Conservation (phyloP, 2,797 vertebrate genomes). For the Ispidina lecontei region DNA sequence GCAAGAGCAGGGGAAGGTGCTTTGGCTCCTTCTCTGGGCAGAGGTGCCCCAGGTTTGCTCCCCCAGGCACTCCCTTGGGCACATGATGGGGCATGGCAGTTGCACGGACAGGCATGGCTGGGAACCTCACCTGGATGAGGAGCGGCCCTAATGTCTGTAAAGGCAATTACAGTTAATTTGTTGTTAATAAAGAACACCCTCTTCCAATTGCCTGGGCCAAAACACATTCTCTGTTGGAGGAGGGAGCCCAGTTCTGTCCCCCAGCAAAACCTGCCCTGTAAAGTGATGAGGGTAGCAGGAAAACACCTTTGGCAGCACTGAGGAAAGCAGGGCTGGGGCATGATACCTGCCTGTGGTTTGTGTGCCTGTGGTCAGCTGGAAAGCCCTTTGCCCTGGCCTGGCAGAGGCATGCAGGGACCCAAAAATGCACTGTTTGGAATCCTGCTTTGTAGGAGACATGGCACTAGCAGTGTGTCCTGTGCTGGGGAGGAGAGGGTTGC, state of each 20-base stretch:
- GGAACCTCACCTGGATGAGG: not conserved
- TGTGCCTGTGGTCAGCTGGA: not conserved
- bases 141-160: constrained; percentile 31
- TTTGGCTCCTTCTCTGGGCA: not conserved
- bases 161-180: constrained; percentile 36
- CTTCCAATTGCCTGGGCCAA: constrained; percentile 15
- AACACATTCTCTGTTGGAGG: not conserved
- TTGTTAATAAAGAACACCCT: constrained; percentile 52
- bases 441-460: not conserved
- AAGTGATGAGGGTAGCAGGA: not conserved
- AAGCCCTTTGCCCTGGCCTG: not conserved
- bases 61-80: not conserved
- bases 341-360: rapidly evolving
- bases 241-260: not conserved
- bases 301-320: not conserved
- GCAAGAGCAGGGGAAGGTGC: not conserved
- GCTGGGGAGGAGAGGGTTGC: not conserved
- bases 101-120: not conserved
- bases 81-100: not conserved
- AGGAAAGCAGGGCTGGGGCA: not conserved
- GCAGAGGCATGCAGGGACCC: not conserved
- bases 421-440: not conserved
- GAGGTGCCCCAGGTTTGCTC: not conserved
- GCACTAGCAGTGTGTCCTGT: not conserved
- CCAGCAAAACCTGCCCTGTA: constrained; percentile 5